Percentiles rank a stretch among this genome's conserved stretches.
Evolutionary conservation across 2,113 vertebrate species (phyloP).

Genomic region (Toxotes jaculatrix): DNA sequence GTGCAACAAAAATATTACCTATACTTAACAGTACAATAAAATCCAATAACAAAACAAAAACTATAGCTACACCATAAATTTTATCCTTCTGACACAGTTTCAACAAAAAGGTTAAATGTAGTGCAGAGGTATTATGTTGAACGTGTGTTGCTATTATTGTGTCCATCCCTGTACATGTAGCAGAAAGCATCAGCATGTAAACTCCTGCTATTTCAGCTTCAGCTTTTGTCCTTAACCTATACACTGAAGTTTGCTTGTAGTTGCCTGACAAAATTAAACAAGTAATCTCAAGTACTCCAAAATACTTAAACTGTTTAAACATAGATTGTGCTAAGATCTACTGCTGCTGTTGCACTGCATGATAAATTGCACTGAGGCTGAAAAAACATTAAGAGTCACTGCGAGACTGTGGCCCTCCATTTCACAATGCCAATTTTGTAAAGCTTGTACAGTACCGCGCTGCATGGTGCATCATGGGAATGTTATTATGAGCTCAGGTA

Average conservation of each 20-base stretch:
- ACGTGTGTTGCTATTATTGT: constrained; percentile 10
- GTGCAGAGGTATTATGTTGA: neutral
- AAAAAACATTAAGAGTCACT: constrained; percentile 22
- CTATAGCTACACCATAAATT: neutral
- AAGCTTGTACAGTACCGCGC: constrained; percentile 54
- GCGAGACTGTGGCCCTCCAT: constrained; percentile 44
- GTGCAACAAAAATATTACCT: neutral
- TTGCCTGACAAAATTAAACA: constrained; percentile 1
- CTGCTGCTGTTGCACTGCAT: constrained; percentile 35
- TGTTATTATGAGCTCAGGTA: constrained; percentile 71
- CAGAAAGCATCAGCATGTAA: neutral
- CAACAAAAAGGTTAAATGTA: neutral
- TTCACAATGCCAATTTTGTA: constrained; percentile 55
- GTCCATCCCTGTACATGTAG: neutral
- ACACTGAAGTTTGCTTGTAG: neutral
- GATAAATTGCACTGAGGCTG: constrained; percentile 32
- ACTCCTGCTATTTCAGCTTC: neutral
- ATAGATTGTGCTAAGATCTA: constrained; percentile 12
- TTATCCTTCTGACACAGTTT: neutral
- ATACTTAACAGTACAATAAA: neutral
- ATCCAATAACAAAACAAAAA: neutral
- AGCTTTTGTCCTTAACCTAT: neutral
- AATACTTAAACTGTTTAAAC: constrained; percentile 26
- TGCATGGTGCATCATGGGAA: constrained; percentile 71
- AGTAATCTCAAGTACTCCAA: neutral